phyloP scores from a whole-genome alignment of 1,140 invertebrate genomes.

The Drosophila bipectinata region DNA sequence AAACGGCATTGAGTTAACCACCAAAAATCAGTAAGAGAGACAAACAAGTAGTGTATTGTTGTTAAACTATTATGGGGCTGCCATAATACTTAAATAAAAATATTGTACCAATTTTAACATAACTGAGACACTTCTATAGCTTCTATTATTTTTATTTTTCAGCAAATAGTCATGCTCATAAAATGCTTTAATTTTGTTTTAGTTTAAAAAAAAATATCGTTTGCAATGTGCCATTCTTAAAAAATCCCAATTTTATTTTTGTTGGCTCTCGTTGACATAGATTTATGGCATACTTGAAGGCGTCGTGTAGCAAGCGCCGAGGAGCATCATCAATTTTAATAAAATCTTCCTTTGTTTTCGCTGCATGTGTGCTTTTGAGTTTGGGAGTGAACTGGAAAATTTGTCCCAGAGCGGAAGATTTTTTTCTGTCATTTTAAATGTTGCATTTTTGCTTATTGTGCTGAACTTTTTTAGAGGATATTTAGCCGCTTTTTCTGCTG shows the following conservation, averaged over 20 bases:
- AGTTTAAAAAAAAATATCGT: neutral
- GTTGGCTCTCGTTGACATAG: conserved; percentile 31
- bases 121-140: no score
- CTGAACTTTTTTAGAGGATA: neutral
- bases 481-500: neutral
- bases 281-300: conserved; percentile 46
- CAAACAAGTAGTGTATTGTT: no score
- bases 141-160: neutral
- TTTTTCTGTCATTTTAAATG: neutral
- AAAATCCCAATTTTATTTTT: conserved; percentile 35
- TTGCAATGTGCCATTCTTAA: conserved; percentile 8
- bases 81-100: neutral
- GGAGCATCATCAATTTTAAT: conserved; percentile 51
- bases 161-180: no score
- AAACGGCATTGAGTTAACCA: no score
- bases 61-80: neutral
- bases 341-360: conserved; percentile 32
- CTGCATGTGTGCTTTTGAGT: conserved; percentile 33
- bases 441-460: neutral
- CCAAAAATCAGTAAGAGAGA: no score
- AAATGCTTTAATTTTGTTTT: neutral
- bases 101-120: no score
- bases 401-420: conserved; percentile 5
- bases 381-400: neutral
- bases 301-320: conserved; percentile 18